Percentiles rank a stretch among this genome's conserved stretches.
Evolutionary conservation across 1,140 invertebrate species (phyloP).

Genomic region (Drosophila novamexicana): DNA sequence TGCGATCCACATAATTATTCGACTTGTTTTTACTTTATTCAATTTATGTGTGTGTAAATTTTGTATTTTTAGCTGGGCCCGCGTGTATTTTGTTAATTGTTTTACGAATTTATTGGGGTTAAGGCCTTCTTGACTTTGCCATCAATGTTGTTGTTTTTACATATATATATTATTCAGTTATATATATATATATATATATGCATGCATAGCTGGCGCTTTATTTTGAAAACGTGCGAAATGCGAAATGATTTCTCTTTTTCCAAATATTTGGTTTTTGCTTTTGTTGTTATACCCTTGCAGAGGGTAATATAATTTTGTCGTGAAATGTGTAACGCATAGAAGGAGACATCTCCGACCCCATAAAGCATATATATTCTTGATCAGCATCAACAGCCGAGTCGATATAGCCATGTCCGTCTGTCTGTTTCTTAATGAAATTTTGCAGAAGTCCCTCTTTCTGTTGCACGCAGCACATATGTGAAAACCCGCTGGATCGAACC

Average conservation of each 20-base stretch:
- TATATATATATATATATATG: neutral
- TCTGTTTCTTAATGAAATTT: too few species aligned
- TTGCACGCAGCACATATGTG: too few species aligned
- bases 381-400: too few species aligned
- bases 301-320: too few species aligned
- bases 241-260: conserved; percentile 55
- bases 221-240: conserved; percentile 52
- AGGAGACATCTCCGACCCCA: too few species aligned
- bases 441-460: too few species aligned
- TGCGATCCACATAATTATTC: neutral
- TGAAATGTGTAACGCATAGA: too few species aligned
- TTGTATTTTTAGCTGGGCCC: conserved; percentile 23
- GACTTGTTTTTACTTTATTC: conserved; percentile 4
- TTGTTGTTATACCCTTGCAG: neutral
- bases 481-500: too few species aligned
- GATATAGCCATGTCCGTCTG: too few species aligned
- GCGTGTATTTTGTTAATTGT: conserved; percentile 55
- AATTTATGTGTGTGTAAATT: conserved; percentile 10
- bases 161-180: conserved; percentile 11
- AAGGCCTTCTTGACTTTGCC: conserved; percentile 64
- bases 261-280: conserved; percentile 1
- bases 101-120: conserved; percentile 74
- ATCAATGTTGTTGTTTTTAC: conserved; percentile 34
- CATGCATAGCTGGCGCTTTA: conserved; percentile 19
- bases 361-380: too few species aligned